Percentiles rank a stretch among this genome's conserved stretches.
Conservation (phyloP, 2,797 vertebrate genomes). For the Cuniculus paca region DNA sequence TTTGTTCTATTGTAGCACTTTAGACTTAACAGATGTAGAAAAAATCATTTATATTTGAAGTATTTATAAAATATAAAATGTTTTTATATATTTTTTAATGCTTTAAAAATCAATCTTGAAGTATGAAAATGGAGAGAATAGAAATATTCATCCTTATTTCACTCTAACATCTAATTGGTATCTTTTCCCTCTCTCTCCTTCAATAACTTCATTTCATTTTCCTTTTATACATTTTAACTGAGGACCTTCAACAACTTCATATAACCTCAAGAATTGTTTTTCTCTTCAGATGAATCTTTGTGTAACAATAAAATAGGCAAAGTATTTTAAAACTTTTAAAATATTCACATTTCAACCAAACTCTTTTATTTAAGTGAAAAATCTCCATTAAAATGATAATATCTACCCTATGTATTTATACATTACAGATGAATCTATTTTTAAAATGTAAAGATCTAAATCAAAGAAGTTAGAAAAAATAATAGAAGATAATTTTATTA, state of each 20-base stretch:
- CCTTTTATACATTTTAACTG: background rate
- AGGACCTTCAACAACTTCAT: background rate
- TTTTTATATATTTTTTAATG: background rate
- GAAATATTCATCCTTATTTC: background rate
- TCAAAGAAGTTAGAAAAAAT: background rate
- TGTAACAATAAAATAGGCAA: background rate
- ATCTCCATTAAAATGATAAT: background rate
- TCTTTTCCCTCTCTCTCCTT: rapidly evolving
- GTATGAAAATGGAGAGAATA: background rate
- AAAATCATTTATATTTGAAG: background rate
- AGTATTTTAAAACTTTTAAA: constrained; percentile 22
- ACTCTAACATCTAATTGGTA: background rate
- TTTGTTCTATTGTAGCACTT: background rate
- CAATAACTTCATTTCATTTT: background rate
- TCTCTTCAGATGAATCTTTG: background rate
- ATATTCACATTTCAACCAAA: background rate
- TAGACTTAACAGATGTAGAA: background rate
- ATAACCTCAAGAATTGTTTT: background rate
- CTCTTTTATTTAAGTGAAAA: background rate
- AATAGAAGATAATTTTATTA: constrained; percentile 1
- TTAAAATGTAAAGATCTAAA: constrained; percentile 25
- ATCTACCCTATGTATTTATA: background rate
- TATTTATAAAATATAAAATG: background rate
- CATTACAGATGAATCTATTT: background rate
- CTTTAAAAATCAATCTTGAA: background rate